These are phyloP conservation scores for Drosophila parvula DNA, from an alignment of 1,140 invertebrate genomes.

Conservation along the genomic window DNA sequence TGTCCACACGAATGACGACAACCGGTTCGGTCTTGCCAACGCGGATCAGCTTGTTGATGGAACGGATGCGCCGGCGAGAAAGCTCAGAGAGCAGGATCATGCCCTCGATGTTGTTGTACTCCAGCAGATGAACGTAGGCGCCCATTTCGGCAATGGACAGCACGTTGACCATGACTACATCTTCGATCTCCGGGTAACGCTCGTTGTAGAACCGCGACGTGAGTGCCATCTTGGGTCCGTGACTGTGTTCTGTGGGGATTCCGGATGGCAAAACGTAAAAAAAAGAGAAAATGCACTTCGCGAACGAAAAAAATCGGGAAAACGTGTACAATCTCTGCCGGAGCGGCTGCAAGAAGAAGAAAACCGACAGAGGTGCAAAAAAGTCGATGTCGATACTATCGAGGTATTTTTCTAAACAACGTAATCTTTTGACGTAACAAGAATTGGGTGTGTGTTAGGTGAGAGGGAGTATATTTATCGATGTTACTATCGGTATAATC, in stretches of 20 bases:
- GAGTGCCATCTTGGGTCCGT: constrained; percentile 90
- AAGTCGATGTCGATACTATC: neutral
- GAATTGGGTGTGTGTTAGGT: neutral
- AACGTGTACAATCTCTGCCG: constrained; percentile 73
- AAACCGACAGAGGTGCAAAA: constrained; percentile 35
- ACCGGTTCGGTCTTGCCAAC: constrained; percentile 99
- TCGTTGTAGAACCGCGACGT: constrained; percentile 99
- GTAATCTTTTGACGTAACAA: too few species aligned
- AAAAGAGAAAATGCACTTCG: constrained; percentile 45
- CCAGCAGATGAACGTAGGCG: constrained; percentile 98
- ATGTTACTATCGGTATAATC: neutral
- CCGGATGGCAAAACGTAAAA: constrained; percentile 18
- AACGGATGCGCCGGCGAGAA: constrained; percentile 98
- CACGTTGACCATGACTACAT: constrained; percentile 99
- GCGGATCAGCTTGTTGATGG: constrained; percentile 99
- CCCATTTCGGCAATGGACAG: constrained; percentile 99
- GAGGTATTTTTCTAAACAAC: too few species aligned
- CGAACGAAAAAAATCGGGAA: constrained; percentile 47
- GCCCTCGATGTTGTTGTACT: constrained; percentile 99
- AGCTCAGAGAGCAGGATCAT: constrained; percentile 98
- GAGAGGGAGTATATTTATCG: too few species aligned
- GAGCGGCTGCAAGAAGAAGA: constrained; percentile 64
- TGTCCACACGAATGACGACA: constrained; percentile 99
- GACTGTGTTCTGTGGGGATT: constrained; percentile 7
- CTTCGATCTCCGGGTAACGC: constrained; percentile 98